phyloP scores from a whole-genome alignment of 2,888 invertebrate genomes.

The Andrena bucephala region DNA sequence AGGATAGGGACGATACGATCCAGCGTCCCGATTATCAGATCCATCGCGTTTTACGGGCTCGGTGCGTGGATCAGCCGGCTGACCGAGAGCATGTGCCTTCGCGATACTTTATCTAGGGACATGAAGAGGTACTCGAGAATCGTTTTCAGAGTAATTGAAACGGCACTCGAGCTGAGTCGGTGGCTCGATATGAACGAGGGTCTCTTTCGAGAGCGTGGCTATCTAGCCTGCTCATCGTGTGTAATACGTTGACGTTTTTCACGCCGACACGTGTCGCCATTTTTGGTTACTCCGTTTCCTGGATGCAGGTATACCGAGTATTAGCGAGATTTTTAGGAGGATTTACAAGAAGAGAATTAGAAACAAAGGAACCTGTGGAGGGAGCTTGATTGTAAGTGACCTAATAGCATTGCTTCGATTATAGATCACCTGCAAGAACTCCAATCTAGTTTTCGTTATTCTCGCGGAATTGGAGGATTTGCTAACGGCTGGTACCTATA shows the following conservation, averaged over 20 bases:
- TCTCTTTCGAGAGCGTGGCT: slow-evolving; percentile 41
- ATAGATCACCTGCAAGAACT: too few relatives aligned
- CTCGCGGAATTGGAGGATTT: neutral
- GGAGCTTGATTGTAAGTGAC: too few relatives aligned
- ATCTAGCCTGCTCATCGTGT: slow-evolving; percentile 50
- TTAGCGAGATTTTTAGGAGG: too few relatives aligned
- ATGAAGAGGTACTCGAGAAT: slow-evolving; percentile 79
- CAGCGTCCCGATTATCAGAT: slow-evolving; percentile 53
- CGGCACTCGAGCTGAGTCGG: slow-evolving; percentile 68
- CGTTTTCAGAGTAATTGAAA: slow-evolving; percentile 79
- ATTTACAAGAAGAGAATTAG: too few relatives aligned
- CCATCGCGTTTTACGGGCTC: slow-evolving; percentile 65
- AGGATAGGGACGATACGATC: slow-evolving; percentile 49
- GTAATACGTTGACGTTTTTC: slow-evolving; percentile 55
- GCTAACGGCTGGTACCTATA: too few relatives aligned
- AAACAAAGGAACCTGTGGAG: too few relatives aligned
- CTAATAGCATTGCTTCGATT: too few relatives aligned
- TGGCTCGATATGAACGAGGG: slow-evolving; percentile 60
- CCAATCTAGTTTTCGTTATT: neutral
- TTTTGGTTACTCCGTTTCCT: neutral
- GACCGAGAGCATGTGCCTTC: slow-evolving; percentile 67
- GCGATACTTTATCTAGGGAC: slow-evolving; percentile 78
- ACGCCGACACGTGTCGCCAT: slow-evolving; percentile 51
- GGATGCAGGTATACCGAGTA: too few relatives aligned
- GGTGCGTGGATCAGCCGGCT: slow-evolving; percentile 45